Evolutionary conservation across 2,113 vertebrate species (phyloP), one percentile per base, ranked within the genome.

Genomic region (Peromyscus polionotus): DNA sequence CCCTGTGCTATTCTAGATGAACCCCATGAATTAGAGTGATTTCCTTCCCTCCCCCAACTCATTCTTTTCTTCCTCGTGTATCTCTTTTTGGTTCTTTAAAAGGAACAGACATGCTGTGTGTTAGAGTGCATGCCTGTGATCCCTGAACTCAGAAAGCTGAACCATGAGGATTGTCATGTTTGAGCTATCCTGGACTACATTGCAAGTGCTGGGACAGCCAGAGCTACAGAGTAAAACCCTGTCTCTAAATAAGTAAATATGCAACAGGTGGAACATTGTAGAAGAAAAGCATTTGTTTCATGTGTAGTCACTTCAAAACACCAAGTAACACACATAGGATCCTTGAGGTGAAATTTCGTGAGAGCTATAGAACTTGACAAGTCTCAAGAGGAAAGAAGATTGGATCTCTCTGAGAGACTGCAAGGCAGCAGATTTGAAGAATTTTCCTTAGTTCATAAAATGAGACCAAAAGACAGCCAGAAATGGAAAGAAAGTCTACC

Each of bases 1-100:
- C 31, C 17, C 26, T 54, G 14, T 79, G 10, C 36, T 95, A 2
- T 63, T 83, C 33, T 94, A 81, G 22, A 65, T 88, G 14, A 14
- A 91, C 85, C 51, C 22, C 57, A 70, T 54, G 42, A 94, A 89
- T 93, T 83, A 42, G 4, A 93, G 73, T 31, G 91, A 48, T 94
- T 91, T 76, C 17, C 17, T 81, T 57, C 51, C 10, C 31, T 36
- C 7, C 19, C 1, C 4, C 65, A 19, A 19, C 39, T 33, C 51
- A 9, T 12, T 86, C 73, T 63, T 76, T 92, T 48, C 33, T 92
- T 61, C 5, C 68, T 70, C 39, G 9, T 81, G 1, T 73, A 51
- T 91, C 93, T 90, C 9, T 77, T 84, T 89, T 87, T 54, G 31
- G 80, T 42, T 80, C n/a, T 94, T 94, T 90, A 73, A 95, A 94